These are phyloP conservation scores for Dryoscopus gambensis DNA, from an alignment of 2,113 vertebrate genomes.

Conservation along the genomic window DNA sequence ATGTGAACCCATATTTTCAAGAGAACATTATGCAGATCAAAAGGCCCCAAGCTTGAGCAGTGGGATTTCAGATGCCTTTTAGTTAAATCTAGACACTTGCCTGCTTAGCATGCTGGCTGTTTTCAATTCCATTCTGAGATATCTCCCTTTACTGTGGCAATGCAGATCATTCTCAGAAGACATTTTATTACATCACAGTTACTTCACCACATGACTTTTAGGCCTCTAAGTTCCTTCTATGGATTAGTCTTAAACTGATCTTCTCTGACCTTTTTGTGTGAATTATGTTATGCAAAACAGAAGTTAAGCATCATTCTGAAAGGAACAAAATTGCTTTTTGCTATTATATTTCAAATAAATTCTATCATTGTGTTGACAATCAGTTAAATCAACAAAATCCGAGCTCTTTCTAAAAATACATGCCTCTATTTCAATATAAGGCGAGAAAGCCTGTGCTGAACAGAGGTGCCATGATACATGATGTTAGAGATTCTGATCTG, in stretches of 20 bases:
- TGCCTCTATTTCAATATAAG: background rate
- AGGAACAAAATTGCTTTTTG: background rate
- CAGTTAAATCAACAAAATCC: background rate
- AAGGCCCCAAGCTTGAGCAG: background rate
- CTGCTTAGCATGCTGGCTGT: background rate
- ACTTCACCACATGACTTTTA: background rate
- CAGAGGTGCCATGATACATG: background rate
- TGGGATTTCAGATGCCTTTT: background rate
- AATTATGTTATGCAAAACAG: background rate
- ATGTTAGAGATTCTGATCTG: background rate
- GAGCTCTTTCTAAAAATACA: background rate
- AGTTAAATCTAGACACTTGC: background rate
- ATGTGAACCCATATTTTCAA: background rate
- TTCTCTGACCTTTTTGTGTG: background rate
- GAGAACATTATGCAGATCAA: background rate
- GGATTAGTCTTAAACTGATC: background rate
- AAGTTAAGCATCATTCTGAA: background rate
- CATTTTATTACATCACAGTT: background rate
- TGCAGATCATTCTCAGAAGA: background rate
- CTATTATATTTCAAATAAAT: background rate
- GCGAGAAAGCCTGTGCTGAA: background rate
- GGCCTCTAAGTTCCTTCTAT: background rate
- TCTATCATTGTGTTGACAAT: background rate
- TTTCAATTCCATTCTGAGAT: background rate
- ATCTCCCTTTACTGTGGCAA: background rate